Evolutionary conservation across 2,113 vertebrate genomes (phyloP).

Genomic region (Mobula hypostoma): DNA sequence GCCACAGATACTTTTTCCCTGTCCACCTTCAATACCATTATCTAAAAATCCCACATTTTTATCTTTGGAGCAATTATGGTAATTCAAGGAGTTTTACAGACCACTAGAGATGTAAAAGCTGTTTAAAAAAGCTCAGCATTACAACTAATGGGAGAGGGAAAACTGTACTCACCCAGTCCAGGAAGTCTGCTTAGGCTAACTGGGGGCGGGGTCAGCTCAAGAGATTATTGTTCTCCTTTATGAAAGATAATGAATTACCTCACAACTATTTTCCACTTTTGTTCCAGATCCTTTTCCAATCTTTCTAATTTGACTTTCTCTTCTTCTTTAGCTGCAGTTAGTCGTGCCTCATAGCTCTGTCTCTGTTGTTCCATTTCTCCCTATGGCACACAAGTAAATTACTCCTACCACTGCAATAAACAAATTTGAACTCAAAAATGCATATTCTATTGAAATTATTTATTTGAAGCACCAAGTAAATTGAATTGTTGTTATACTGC

Average conservation of each 20-base stretch:
- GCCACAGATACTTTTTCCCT: no score
- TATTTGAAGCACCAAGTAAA: conserved; percentile 28
- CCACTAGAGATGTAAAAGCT: no score
- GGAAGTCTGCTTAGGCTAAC: no score
- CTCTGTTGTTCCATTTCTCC: conserved; percentile 81
- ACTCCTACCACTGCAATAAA: conserved; percentile 27
- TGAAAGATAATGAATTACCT: conserved; percentile 54
- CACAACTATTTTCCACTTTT: conserved; percentile 95
- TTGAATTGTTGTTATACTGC: conserved; percentile 8
- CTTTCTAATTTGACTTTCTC: conserved; percentile 85
- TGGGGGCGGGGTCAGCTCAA: no score
- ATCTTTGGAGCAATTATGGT: no score
- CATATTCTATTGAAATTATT: background rate
- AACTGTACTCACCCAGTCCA: no score
- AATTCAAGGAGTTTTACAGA: no score
- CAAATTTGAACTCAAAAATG: conserved; percentile 35
- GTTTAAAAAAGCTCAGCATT: no score
- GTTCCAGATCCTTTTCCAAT: conserved; percentile 86
- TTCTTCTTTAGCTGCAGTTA: conserved; percentile 80
- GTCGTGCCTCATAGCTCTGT: conserved; percentile 76
- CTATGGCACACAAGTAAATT: conserved; percentile 55
- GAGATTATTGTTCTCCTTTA: background rate
- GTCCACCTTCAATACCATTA: no score
- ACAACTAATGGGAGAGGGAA: no score
- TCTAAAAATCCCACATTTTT: no score